Percentiles rank a stretch among this genome's conserved stretches.
Conservation (phyloP, 1,140 invertebrate species). For the Dendrolimus kikuchii region DNA sequence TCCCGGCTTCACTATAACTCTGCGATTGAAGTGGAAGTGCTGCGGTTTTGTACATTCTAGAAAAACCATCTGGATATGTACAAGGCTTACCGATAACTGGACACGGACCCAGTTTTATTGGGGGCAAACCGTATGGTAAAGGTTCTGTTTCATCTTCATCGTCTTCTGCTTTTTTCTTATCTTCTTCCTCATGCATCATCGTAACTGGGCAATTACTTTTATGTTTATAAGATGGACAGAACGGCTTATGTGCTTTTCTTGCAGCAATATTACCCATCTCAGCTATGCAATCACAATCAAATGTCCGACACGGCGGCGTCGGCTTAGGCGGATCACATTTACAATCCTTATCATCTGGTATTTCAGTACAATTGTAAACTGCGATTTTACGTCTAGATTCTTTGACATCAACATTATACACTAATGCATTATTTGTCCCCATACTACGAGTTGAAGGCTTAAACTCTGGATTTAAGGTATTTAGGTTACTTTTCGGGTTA, state of each 20-base stretch:
- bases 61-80: conserved; percentile 53
- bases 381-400: conserved; percentile 23
- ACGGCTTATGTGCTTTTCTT: conserved; percentile 50
- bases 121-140: conserved; percentile 55
- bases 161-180: conserved; percentile 42
- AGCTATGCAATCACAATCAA: conserved; percentile 57
- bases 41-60: conserved; percentile 61
- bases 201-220: conserved; percentile 57
- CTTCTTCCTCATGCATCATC: conserved; percentile 45
- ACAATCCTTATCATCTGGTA: conserved; percentile 50
- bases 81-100: conserved; percentile 60
- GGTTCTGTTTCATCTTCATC: conserved; percentile 52
- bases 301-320: conserved; percentile 47
- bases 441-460: conserved; percentile 16
- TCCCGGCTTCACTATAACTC: conserved; percentile 56
- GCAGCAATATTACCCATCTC: conserved; percentile 35
- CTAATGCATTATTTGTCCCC: conserved; percentile 18
- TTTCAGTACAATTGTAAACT: conserved; percentile 39
- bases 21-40: conserved; percentile 36
- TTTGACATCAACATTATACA: conserved; percentile 35
- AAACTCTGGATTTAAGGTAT: conserved; percentile 10
- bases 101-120: conserved; percentile 56
- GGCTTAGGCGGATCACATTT: conserved; percentile 53
- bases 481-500: conserved; percentile 10
- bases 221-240: conserved; percentile 55